Conservation (phyloP, 2,797 vertebrate species). For the Delichon dasypus region DNA sequence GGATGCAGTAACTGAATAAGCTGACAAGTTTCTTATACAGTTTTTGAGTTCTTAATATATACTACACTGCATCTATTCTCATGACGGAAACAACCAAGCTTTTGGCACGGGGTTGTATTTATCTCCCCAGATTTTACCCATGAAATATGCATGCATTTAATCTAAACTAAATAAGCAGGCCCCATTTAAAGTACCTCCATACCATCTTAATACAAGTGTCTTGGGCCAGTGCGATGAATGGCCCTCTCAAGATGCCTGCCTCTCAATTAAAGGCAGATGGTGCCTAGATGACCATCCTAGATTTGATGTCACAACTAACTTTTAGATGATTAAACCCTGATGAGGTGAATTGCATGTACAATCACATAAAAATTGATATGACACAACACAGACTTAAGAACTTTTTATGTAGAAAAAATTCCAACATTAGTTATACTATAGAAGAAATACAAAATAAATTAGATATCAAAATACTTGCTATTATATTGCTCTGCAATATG, state of each 20-base stretch:
- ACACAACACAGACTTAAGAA: background rate
- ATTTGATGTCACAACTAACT: background rate
- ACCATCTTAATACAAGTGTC: background rate
- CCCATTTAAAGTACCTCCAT: background rate
- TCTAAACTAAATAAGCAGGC: background rate
- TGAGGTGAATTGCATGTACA: background rate
- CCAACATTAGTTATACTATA: background rate
- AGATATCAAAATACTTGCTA: background rate
- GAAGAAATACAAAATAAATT: background rate
- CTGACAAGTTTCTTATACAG: background rate
- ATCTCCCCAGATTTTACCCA: background rate
- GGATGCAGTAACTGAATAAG: background rate
- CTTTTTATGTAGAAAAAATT: background rate
- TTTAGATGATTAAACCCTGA: background rate
- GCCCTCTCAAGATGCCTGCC: accelerated
- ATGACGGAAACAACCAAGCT: background rate
- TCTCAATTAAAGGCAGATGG: background rate
- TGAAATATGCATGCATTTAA: background rate
- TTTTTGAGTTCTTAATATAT: background rate
- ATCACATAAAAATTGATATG: background rate
- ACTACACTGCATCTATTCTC: accelerated
- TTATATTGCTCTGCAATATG: background rate
- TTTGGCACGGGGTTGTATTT: background rate
- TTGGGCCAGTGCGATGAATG: background rate
- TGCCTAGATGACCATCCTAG: background rate